These are phyloP conservation scores for Platygyra sinensis DNA, from an alignment of 64 coral and sea anemone genomes.

Conservation along the genomic window DNA sequence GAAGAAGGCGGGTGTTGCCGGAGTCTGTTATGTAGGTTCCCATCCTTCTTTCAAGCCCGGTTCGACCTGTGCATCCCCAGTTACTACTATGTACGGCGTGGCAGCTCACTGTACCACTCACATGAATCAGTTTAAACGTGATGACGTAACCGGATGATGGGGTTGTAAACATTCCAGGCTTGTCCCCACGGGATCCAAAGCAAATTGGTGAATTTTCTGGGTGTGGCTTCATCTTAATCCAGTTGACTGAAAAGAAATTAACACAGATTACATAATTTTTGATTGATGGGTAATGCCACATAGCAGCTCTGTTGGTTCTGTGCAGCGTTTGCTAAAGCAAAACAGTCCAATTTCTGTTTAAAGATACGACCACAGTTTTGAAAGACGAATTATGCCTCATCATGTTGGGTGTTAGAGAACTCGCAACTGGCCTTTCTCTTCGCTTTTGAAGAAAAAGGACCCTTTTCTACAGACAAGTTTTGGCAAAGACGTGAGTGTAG, in stretches of 20 bases:
- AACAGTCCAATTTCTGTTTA: no score
- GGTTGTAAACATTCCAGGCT: background rate
- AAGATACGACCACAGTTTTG: no score
- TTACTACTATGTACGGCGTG: background rate
- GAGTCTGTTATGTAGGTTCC: background rate
- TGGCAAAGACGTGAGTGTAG: no score
- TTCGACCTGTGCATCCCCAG: background rate
- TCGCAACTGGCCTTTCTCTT: no score
- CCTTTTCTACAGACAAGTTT: no score
- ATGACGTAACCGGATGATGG: background rate
- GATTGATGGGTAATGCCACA: no score
- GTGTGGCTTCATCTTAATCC: background rate
- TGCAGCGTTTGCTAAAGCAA: no score
- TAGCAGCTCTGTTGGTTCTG: no score
- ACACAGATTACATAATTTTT: no score
- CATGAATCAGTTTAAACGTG: background rate
- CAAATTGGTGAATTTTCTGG: background rate
- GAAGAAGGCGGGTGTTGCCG: background rate
- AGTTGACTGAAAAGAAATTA: background rate
- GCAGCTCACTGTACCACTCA: background rate
- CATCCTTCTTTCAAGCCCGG: background rate
- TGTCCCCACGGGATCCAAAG: background rate
- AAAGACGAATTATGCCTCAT: no score
- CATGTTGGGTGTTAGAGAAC: no score
- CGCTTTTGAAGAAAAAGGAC: no score